phyloP scores from a whole-genome alignment of 2,797 vertebrate genomes.

The Poecilia gillii region DNA sequence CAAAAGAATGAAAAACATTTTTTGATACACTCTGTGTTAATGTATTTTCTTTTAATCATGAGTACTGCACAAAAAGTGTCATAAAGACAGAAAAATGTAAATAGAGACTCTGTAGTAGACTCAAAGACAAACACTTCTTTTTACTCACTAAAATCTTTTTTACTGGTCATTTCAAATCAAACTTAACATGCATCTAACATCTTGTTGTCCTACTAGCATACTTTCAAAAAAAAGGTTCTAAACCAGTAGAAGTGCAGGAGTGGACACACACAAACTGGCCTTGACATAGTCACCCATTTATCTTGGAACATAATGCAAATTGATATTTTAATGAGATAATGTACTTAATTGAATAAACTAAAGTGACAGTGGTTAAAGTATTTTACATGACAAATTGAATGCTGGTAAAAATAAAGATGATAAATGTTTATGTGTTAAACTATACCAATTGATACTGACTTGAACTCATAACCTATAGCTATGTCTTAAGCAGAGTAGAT shows the following conservation, averaged over 20 bases:
- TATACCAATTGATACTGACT: too few species aligned
- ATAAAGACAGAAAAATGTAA: not conserved
- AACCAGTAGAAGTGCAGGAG: not conserved
- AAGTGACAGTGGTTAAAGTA: too few species aligned
- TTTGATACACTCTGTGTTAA: not conserved
- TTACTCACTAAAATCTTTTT: not conserved
- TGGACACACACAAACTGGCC: not conserved
- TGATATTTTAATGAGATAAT: not conserved
- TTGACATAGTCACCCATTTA: not conserved
- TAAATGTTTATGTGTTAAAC: too few species aligned
- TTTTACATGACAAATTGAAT: too few species aligned
- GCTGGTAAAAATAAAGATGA: too few species aligned
- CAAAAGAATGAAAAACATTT: not conserved
- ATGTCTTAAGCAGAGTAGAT: too few species aligned
- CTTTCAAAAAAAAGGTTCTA: not conserved
- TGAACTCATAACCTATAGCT: too few species aligned
- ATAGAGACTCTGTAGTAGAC: not conserved
- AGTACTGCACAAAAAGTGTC: not conserved
- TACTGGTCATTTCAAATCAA: not conserved
- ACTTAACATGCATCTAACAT: not conserved
- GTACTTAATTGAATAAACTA: too few species aligned
- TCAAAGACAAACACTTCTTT: not conserved
- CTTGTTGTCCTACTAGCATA: not conserved
- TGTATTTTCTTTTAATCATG: not conserved
- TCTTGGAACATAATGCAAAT: too few species aligned